Evolutionary conservation across 64 coral and sea anemone species (phyloP).

Genomic region (Pachyseris speciosa): DNA sequence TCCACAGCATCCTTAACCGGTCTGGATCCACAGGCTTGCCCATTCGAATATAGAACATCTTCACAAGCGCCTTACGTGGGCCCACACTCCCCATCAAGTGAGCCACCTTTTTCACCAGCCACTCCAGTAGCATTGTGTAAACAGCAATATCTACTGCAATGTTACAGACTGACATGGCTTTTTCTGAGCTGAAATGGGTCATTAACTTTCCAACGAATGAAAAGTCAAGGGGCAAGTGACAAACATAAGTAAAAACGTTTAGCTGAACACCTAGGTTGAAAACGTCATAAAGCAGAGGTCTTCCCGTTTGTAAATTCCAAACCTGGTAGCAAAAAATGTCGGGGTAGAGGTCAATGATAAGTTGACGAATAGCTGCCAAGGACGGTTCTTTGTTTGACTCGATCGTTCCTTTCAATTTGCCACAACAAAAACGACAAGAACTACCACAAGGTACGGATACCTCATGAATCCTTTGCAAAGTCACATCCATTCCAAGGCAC

Average conservation of each 20-base stretch:
- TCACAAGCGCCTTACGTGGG: too few species aligned
- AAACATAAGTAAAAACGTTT: background rate
- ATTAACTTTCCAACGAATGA: background rate
- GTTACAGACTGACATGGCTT: constrained; percentile 7
- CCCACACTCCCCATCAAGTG: too few species aligned
- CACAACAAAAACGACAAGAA: background rate
- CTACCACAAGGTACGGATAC: too few species aligned
- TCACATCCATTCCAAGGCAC: background rate
- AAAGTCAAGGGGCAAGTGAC: background rate
- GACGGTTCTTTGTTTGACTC: background rate
- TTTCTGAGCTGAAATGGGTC: too few species aligned
- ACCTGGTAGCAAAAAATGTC: background rate
- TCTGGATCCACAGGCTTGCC: too few species aligned
- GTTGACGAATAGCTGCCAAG: background rate
- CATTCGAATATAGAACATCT: too few species aligned
- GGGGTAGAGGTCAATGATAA: background rate
- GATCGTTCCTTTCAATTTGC: background rate
- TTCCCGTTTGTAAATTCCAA: too few species aligned
- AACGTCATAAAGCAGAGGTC: background rate
- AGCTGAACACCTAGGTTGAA: background rate
- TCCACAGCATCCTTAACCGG: too few species aligned
- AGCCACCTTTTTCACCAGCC: too few species aligned
- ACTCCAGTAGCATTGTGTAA: too few species aligned
- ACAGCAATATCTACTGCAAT: background rate
- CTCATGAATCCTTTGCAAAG: background rate